A percentile compares a stretch with the other conserved stretches of the same genome.
Conservation (phyloP, 1,140 invertebrate species). For the Anastrepha obliqua region DNA sequence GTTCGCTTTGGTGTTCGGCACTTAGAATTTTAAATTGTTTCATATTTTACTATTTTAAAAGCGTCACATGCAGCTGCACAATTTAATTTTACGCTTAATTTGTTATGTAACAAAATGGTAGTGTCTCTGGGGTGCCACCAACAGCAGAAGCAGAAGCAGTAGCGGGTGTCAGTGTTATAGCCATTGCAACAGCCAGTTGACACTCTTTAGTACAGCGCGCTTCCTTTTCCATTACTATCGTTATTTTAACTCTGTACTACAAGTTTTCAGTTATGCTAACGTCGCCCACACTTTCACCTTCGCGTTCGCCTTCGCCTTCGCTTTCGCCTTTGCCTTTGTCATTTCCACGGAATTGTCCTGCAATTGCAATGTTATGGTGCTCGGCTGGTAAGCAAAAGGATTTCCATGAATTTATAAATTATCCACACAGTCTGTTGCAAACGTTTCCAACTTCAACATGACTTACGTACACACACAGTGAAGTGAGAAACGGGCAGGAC, state of each 20-base stretch:
- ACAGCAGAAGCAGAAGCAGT: neutral
- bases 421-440: neutral
- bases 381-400: neutral
- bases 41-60: neutral
- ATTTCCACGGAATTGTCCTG: neutral
- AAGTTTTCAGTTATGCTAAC: neutral
- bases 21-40: neutral
- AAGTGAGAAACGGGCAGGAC: neutral
- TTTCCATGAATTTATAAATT: constrained; percentile 18
- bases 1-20: neutral
- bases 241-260: neutral
- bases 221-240: neutral
- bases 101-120: neutral
- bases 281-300: neutral
- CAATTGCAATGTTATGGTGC: neutral
- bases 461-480: neutral
- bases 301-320: neutral
- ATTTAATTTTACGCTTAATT: constrained; percentile 36
- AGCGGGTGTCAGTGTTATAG: neutral
- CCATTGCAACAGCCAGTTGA: neutral
- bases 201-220: neutral
- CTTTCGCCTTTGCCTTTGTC: neutral
- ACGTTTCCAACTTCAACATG: neutral
- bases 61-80: neutral
- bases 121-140: neutral